Base-by-base conservation (phyloP, 2,113 vertebrate species). In the Delphinus delphis region DNA sequence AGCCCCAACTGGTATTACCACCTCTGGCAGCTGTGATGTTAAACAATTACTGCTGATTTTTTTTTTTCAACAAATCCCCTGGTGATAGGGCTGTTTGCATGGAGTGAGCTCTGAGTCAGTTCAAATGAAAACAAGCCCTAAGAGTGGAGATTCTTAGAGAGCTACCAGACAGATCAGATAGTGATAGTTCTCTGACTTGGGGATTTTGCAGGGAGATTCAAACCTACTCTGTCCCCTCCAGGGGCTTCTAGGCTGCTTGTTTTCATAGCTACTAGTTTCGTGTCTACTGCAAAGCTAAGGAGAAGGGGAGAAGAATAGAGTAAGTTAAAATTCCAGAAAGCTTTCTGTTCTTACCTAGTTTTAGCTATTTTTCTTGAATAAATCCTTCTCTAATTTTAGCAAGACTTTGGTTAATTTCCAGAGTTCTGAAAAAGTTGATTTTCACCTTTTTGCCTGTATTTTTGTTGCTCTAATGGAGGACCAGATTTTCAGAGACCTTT, bases 121-220 rank as follows among this genome's bases (percentile, higher is more conserved):
- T 71, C 18, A 92, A 96, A 92, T 71, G 50, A 77, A 95, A 76
- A 95, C 36, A 71, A 58, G 17, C n/a, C 50, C 88, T 50, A n/a
- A 70, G 65, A 74, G 20, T 70, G 47, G 10, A 77, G 44, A 86
- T 91, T 91, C 87, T 87, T 31, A 73, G 47, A 70, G 58, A 80
- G 25, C 21, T 84, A 12, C 36, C 79, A 89, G 70, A 58, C 60
- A 88, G 23, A 79, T 26, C n/a, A 89, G 33, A 89, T 3, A 47
- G 71, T 65, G 73, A 76, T 31, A 76, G 12, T 70, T 70, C 25
- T 96, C 60, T 65, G n/a, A 5, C 18, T 8, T 63, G 38, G 33
- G 31, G 58, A 44, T 82, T 76, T 76, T 70, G 8, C 33, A 44
- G 31, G n/a, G 23, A 60, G 17, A 8, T 53, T 96, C 93, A 84